Evolutionary conservation across 2,797 vertebrate genomes (phyloP), one percentile per base, ranked within the genome.

Genomic region (Scolopax rusticola): DNA sequence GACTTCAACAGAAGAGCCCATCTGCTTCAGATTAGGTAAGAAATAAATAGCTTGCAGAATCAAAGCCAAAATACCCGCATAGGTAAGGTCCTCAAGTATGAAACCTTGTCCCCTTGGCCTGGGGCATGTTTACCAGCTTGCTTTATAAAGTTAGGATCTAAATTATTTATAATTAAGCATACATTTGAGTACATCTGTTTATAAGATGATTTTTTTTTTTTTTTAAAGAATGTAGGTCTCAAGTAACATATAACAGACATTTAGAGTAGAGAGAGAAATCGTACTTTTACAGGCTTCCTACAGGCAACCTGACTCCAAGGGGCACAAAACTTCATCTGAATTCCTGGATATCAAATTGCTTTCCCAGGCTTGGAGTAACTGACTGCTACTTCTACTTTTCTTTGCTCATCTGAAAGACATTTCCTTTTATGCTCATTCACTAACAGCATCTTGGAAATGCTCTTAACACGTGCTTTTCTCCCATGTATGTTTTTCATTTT

Each of bases 21-120:
- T 90, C 92, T 96, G 91, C 59, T 95, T 94, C 70, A 90, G 67
- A 94, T 95, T 82, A 88, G 8, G 12, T 73, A 54, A 20, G 56
- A 90, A 94, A 79, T 50, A 88, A 85, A 75, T 60, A 78, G 12
- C 75, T 85, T 59, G 15, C 57, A 70, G 65, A 68, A 63, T 43
- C 65, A 82, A 84, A 94, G 51, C 79, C 69, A 60, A 40, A 93
- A 73, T 8, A 95, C 10, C 28, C 5, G 15, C 33, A 78, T 13
- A 84, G 80, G 89, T 88, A 90, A 91, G 28, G 32, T 65, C 23
- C 43, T 78, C 8, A 48, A 56, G 12, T 17, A 56, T 25, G 14
- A 48, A 89, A 51, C 77, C 17, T 83, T 64, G 33, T 36, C 8
- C 38, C 57, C 36, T 38, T 71, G 28, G 92, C 75, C 65, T 20